Base-by-base conservation (phyloP, 2,888 invertebrate species). In the Microdon myrmicae region DNA sequence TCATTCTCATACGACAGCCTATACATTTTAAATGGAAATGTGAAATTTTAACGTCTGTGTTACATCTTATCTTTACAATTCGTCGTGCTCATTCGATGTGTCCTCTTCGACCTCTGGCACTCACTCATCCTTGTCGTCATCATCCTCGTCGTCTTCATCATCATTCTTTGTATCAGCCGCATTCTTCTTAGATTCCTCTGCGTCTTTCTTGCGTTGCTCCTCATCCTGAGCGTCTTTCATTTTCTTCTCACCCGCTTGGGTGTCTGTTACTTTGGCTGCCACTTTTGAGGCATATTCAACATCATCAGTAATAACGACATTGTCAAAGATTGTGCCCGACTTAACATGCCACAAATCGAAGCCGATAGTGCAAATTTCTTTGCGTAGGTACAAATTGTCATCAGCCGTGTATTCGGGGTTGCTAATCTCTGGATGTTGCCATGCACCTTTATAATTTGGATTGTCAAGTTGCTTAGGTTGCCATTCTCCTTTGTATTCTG, bases 401-500 rank as follows among this genome's bases (percentile, higher is more conserved):
- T 96, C 96, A 2, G 93, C 79, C 0, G 82, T 83, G 82, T 97
- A 97, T 72, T 96, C 96, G 1, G 97, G 96, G 83, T 97, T 98
- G 79, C 94, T 92, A 73, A 97, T 93, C 82, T 96, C 95, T 5
- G 96, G 96, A 81, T 96, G 96, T 47, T 94, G 84, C 97, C 96
- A 97, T 12, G 88, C 84, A 55, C 95, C 92, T 74, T 96, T 96
- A 87, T 94, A 97, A 9, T 88, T 89, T 5, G 96, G 96, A 83
- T 97, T 97, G 81, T 95, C 94, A 74, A 97, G 95, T 82, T 96
- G 94, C 78, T 94, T 94, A 60, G 96, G 94, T 77, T 90, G 89
- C 96, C 96, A 97, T 79, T 94, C 94, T 44, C 96, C 94, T 83
- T 97, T 96, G 87, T 89, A 97, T 54, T 95, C 95, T 17, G 96